Percentiles rank a stretch among this genome's conserved stretches.
Evolutionary conservation across 2,888 invertebrate species (phyloP).

Genomic region (Cephalotes varians): DNA sequence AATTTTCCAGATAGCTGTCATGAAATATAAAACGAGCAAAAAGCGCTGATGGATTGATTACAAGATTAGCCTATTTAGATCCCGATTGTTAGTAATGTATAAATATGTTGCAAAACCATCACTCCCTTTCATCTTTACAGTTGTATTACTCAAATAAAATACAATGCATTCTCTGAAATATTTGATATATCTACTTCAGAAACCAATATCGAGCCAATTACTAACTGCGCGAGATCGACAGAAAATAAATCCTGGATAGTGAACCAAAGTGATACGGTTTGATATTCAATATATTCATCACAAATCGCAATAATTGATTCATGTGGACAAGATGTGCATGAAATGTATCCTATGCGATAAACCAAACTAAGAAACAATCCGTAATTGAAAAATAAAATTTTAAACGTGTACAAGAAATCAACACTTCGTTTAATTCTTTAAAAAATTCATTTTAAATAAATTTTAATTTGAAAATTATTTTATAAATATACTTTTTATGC

Average conservation of each 20-base stretch:
- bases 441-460: not conserved
- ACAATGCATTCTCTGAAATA: not conserved
- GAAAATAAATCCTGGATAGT: constrained; percentile 22
- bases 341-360: not conserved
- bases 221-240: not conserved
- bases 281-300: constrained; percentile 35
- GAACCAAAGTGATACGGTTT: not conserved
- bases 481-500: not conserved
- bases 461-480: not conserved
- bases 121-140: not conserved
- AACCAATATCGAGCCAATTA: not conserved
- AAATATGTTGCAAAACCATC: not conserved
- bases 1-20: not conserved
- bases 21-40: too few species aligned
- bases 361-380: not conserved
- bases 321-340: not conserved
- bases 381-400: not conserved
- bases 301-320: constrained; percentile 58
- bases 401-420: not conserved
- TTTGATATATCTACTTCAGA: not conserved
- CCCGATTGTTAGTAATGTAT: not conserved
- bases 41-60: not conserved
- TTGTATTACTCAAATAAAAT: not conserved
- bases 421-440: not conserved
- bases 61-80: not conserved